Evolutionary conservation across 2,888 invertebrate genomes (phyloP).

Genomic region (Pandemis corylana): DNA sequence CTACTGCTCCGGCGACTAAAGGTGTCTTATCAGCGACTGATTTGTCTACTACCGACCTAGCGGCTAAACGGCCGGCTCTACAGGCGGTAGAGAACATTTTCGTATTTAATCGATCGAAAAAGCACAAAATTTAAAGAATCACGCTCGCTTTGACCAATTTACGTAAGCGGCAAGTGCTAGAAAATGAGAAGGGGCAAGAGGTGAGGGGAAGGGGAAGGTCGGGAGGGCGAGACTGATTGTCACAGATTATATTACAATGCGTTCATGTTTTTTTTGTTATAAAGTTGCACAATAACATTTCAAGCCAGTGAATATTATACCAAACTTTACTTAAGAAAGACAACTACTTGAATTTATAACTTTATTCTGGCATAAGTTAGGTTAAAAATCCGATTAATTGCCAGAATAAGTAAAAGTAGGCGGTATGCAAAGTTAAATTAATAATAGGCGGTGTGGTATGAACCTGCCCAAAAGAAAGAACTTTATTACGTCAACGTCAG

Average conservation of each 20-base stretch:
- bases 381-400: no score
- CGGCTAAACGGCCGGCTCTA: conserved; percentile 80
- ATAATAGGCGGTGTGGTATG: no score
- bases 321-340: no score
- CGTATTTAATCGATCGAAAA: conserved; percentile 61
- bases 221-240: neutral
- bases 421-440: no score
- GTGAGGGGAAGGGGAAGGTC: neutral
- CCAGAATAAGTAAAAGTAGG: no score
- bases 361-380: no score
- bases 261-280: conserved; percentile 5
- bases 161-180: conserved; percentile 39
- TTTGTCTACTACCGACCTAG: conserved; percentile 79
- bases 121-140: conserved; percentile 64
- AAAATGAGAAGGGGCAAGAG: neutral
- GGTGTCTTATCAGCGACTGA: conserved; percentile 84
- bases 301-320: no score
- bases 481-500: no score
- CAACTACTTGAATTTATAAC: no score
- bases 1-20: conserved; percentile 70
- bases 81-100: conserved; percentile 83
- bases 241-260: conserved; percentile 24
- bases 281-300: neutral
- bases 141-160: conserved; percentile 27
- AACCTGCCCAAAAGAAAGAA: no score